Evolutionary conservation across 2,888 invertebrate species (phyloP), one percentile per base, ranked within the genome.

Genomic region (Hydraecia micacea): DNA sequence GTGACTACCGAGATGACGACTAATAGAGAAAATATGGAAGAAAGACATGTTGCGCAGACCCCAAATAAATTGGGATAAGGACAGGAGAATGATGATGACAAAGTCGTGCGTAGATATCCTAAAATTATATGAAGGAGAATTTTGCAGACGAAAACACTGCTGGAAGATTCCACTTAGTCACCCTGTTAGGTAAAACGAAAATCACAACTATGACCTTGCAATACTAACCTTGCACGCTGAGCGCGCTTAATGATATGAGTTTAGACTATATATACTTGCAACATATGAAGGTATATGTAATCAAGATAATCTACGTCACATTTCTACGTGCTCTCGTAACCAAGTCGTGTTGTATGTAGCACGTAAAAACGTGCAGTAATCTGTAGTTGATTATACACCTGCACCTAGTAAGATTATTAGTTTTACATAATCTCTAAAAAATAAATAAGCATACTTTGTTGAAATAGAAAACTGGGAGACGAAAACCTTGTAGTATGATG

Each of bases 351-450:
- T n/a, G 65, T 36, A 18, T 39, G 60, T 42, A 21, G 65, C 80
- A 80, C 75, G 81, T 70, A 46, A 52, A 80, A 80, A 81, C 80
- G 81, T 80, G 80, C 55, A 49, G 63, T 68, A 13, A 74, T 68
- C 60, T 36, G 28, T 21, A 15, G 39, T 75, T 69, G 49, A 58
- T 80, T 80, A 58, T 63, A 18, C 75, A 75, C 81, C 75, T 62
- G 65, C 74, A 80, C 15, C 9, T 32, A 69, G 15, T 58, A 62
- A 21, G 11, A 63, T 67, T 36, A 62, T 28, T 36, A 62, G 18
- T 60, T 39, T 32, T 63, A 46, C 42, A 55, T 77, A 21, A 70
- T 74, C 25, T 42, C 28, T 32, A 52, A 25, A 39, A 21, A 21
- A 28, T 39, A 39, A 32, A 52, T 28, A 73, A n/a, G n/a, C 25